Conservation (phyloP, 2,113 vertebrate species). For the Osmerus eperlanus region DNA sequence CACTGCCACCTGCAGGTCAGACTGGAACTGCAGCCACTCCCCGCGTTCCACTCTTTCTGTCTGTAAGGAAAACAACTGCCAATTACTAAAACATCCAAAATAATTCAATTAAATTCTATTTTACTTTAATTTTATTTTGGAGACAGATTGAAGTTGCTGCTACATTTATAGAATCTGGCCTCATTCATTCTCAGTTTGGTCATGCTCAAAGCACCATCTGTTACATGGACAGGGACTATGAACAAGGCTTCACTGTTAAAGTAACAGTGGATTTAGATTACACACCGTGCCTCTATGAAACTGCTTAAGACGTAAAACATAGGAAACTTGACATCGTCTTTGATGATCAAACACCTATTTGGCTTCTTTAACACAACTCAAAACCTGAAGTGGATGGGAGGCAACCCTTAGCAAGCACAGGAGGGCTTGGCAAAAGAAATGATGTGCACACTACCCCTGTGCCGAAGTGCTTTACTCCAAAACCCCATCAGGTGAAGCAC, state of each 20-base stretch:
- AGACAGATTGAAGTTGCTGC: neutral
- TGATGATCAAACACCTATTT: conserved; percentile 36
- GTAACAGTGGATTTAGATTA: neutral
- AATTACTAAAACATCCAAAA: neutral
- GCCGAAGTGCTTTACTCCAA: conserved; percentile 16
- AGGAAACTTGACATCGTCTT: neutral
- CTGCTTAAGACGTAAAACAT: conserved; percentile 8
- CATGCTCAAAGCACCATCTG: too few relatives aligned
- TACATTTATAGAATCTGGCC: neutral
- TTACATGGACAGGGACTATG: too few relatives aligned
- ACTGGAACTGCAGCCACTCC: conserved; percentile 79
- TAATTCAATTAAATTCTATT: too few relatives aligned
- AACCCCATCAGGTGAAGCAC: conserved; percentile 2
- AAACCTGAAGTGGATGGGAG: conserved; percentile 19
- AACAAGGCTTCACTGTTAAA: too few relatives aligned
- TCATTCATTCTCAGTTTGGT: too few relatives aligned
- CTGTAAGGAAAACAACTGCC: conserved; percentile 42
- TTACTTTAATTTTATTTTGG: neutral
- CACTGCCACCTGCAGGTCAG: conserved; percentile 78
- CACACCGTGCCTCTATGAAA: neutral
- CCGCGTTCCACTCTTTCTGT: conserved; percentile 51
- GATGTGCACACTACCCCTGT: conserved; percentile 19
- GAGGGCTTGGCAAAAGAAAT: conserved; percentile 20
- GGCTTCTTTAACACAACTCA: conserved; percentile 8
- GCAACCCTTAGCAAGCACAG: conserved; percentile 32